Conservation (phyloP, 2,797 vertebrate genomes). For the Pygocentrus nattereri region DNA sequence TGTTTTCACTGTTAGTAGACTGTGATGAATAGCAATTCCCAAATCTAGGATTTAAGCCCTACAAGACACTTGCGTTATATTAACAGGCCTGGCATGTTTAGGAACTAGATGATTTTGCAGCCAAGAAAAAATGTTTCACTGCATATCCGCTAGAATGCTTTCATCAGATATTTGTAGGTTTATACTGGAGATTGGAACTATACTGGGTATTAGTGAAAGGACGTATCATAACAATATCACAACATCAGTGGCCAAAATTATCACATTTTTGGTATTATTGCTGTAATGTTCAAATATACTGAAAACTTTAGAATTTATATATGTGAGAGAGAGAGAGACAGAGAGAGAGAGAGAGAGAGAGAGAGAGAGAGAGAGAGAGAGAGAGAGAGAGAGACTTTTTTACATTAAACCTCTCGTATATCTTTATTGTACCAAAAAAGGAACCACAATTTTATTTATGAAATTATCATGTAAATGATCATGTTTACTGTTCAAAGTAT, state of each 20-base stretch:
- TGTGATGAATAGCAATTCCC: background rate
- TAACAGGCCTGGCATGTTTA: slow-evolving; percentile 6
- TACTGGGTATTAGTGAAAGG: background rate
- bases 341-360: too few species aligned
- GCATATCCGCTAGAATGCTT: background rate
- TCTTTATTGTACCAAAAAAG: too few species aligned
- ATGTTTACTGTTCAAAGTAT: background rate
- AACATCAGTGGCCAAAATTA: too few species aligned
- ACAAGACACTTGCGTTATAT: background rate
- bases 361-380: too few species aligned
- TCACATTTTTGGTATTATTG: too few species aligned
- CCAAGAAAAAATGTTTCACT: background rate
- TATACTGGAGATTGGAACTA: background rate
- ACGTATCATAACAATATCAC: background rate
- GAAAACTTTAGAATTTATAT: too few species aligned
- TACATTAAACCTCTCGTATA: too few species aligned
- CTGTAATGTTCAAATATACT: too few species aligned
- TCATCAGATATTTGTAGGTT: background rate
- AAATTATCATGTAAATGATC: too few species aligned
- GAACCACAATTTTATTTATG: too few species aligned
- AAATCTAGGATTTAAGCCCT: slow-evolving; percentile 8
- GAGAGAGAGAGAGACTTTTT: too few species aligned
- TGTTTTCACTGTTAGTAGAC: slow-evolving; percentile 1
- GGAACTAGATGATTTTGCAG: background rate
- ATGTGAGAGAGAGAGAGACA: too few species aligned